phyloP scores from a whole-genome alignment of 2,797 vertebrate genomes.

The Ctenopoma kingsleyae region DNA sequence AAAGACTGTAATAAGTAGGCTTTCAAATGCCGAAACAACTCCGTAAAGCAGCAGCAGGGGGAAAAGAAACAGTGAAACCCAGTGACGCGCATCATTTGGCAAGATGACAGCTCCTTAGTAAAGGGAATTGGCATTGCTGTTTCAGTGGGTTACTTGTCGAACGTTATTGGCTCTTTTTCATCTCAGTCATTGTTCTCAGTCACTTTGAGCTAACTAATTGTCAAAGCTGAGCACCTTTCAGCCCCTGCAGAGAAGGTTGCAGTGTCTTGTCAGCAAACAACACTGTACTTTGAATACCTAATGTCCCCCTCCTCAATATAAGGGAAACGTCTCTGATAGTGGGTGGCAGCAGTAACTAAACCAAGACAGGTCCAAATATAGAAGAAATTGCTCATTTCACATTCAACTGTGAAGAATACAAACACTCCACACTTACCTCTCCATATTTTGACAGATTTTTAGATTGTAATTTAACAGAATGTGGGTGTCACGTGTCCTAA shows the following conservation, averaged over 20 bases:
- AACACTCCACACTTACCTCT: slow-evolving; percentile 28
- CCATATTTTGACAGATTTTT: slow-evolving; percentile 52
- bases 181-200: slow-evolving; percentile 76
- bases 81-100: slow-evolving; percentile 69
- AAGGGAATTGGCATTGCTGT: slow-evolving; percentile 68
- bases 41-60: slow-evolving; percentile 36
- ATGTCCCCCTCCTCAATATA: slow-evolving; percentile 54
- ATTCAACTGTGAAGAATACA: slow-evolving; percentile 41
- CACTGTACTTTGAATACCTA: slow-evolving; percentile 76
- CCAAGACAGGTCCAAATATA: slow-evolving; percentile 49
- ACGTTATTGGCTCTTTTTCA: slow-evolving; percentile 69
- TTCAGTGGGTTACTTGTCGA: slow-evolving; percentile 66
- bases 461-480: slow-evolving; percentile 59
- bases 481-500: not conserved
- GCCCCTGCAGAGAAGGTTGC: slow-evolving; percentile 67
- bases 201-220: slow-evolving; percentile 80
- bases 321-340: slow-evolving; percentile 58
- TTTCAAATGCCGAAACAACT: slow-evolving; percentile 61
- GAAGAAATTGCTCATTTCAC: slow-evolving; percentile 60
- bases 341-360: slow-evolving; percentile 63
- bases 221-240: slow-evolving; percentile 81
- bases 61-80: slow-evolving; percentile 43
- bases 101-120: slow-evolving; percentile 76
- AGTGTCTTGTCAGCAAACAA: slow-evolving; percentile 73
- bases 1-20: slow-evolving; percentile 64